A percentile compares a stretch with the other conserved stretches of the same genome.
These are phyloP conservation scores for Cepphus grylle DNA, from an alignment of 2,113 vertebrate species.

Conservation along the genomic window DNA sequence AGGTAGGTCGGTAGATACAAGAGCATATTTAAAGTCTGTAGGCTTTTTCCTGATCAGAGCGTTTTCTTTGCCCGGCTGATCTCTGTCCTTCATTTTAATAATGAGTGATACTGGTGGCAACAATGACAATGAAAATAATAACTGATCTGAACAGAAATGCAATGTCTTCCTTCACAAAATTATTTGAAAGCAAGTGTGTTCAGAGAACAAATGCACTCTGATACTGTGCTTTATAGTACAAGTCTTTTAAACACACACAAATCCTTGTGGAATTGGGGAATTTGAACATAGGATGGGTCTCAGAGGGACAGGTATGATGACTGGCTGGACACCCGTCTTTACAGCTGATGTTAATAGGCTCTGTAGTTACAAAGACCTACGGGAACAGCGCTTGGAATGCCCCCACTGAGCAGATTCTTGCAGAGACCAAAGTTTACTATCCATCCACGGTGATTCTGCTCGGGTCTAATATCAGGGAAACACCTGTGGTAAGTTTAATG, in stretches of 20 bases:
- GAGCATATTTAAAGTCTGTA: not conserved
- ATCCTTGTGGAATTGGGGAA: not conserved
- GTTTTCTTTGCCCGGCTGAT: not conserved
- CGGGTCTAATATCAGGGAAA: not conserved
- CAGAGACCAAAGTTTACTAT: not conserved
- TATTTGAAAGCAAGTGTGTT: not conserved
- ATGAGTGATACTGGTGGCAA: not conserved
- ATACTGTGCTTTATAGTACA: not conserved
- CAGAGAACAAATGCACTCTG: not conserved
- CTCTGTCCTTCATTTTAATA: not conserved
- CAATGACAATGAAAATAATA: not conserved
- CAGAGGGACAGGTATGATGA: not conserved
- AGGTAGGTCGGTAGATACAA: not conserved
- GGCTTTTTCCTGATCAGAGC: not conserved
- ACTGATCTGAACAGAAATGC: not conserved
- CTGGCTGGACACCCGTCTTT: not conserved
- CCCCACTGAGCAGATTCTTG: not conserved
- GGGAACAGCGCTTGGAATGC: not conserved
- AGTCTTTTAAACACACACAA: not conserved
- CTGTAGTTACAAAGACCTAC: not conserved
- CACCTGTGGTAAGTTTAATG: not conserved
- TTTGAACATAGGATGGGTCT: not conserved
- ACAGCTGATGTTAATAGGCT: not conserved
- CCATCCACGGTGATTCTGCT: not conserved
- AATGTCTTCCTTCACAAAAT: not conserved